Base-by-base conservation (phyloP, 2,797 vertebrate genomes). In the Molossus alvarezi region DNA sequence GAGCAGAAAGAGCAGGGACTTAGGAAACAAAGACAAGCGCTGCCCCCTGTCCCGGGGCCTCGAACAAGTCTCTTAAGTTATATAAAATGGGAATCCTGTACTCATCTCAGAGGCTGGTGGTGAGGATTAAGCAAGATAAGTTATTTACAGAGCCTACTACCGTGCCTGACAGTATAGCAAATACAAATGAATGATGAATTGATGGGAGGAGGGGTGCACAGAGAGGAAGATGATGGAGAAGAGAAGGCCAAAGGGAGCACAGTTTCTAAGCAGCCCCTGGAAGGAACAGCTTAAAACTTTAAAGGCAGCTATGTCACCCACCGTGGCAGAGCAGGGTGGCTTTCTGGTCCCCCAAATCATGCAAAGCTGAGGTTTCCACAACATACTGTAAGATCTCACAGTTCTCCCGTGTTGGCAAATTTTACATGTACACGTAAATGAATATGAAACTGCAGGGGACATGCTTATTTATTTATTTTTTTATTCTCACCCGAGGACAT, bases 401-500 rank as follows among this genome's bases (percentile, higher is more conserved):
- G 45, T 83, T 88, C 51, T 93, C 64, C 83, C 1, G 25, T 0
- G 3, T 72, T 65, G 65, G 75, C 23, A 94, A 37, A 51, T n/a
- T 88, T 90, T 82, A 88, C 64, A 57, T 57, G 5, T 53, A 27
- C 17, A 88, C 55, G 93, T 91, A 92, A 84, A 48, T 79, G 67
- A 53, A 45, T 69, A 29, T 73, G 60, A 75, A 92, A 65, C 15
- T 76, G 20, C 6, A 55, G 29, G 72, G 27, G 6, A 29, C 4
- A 18, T 55, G 10, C 17, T 33, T 33, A 33, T 33, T 33, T 33
- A 33, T 33, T 33, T 33, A 33, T 33, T 33, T 33, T 33, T 33
- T 33, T 33, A 33, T 33, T 33, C 33, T 33, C 33, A 33, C 33
- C 33, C 33, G 33, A 33, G 33, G 33, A 33, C 33, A 33, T 33